Percentiles rank a stretch among this genome's conserved stretches.
phyloP scores from a whole-genome alignment of 1,140 invertebrate genomes.

The Drosophila miranda region DNA sequence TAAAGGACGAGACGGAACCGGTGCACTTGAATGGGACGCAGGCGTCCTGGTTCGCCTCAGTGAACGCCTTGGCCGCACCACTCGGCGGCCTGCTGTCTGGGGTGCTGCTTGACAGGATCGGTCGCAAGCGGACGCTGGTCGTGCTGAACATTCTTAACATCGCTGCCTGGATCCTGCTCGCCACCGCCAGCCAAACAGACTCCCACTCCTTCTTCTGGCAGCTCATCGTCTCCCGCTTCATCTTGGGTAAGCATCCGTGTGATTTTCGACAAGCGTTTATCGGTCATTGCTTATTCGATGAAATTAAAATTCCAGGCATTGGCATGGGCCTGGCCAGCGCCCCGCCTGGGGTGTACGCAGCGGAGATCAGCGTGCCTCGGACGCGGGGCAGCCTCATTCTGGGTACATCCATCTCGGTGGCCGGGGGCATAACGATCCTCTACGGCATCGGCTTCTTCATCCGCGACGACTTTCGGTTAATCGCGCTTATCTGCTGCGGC shows the following conservation, averaged over 20 bases:
- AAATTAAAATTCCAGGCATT: conserved; percentile 82
- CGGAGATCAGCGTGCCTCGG: conserved; percentile 84
- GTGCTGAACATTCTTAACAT: conserved; percentile 69
- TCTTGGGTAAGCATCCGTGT: conserved; percentile 57
- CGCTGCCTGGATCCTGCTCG: conserved; percentile 67
- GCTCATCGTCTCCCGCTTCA: conserved; percentile 63
- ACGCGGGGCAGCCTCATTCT: conserved; percentile 85
- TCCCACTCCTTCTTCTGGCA: conserved; percentile 52
- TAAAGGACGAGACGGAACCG: conserved; percentile 44
- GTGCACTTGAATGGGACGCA: conserved; percentile 55
- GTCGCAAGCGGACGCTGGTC: conserved; percentile 69
- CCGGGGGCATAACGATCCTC: conserved; percentile 85
- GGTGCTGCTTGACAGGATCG: conserved; percentile 67
- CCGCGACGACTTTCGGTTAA: conserved; percentile 84
- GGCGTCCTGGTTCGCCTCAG: conserved; percentile 75
- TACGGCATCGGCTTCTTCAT: conserved; percentile 86
- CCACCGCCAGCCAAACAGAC: conserved; percentile 44
- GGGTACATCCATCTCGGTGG: conserved; percentile 85
- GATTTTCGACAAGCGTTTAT: neutral
- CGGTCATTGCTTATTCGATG: neutral
- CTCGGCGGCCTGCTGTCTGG: conserved; percentile 72
- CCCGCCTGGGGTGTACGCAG: conserved; percentile 86
- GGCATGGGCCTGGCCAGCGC: conserved; percentile 85
- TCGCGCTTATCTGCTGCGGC: conserved; percentile 85
- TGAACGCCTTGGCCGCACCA: conserved; percentile 72